Evolutionary conservation across 2,113 vertebrate genomes (phyloP).

Genomic region (Rallus limicola): DNA sequence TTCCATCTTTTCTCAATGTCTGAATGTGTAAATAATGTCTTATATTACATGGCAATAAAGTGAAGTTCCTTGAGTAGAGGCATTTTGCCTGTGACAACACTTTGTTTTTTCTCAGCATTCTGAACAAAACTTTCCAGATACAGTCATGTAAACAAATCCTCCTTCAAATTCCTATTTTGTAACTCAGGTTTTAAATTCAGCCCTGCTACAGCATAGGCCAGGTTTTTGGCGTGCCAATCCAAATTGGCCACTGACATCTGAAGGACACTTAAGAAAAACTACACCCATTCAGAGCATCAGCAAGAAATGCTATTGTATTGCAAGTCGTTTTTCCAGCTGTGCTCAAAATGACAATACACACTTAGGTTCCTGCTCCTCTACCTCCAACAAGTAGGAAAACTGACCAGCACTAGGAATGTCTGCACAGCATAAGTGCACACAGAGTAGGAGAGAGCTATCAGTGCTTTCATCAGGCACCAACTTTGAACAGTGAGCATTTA

Average conservation of each 20-base stretch:
- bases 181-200: not conserved
- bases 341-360: not conserved
- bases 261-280: not conserved
- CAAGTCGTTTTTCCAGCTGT: not conserved
- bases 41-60: not conserved
- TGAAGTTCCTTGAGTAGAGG: not conserved
- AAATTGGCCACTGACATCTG: not conserved
- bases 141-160: not conserved
- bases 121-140: not conserved
- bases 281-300: not conserved
- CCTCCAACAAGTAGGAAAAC: not conserved
- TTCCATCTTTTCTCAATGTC: not conserved
- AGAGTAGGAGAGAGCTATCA: not conserved
- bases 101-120: not conserved
- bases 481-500: not conserved
- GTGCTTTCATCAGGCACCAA: not conserved
- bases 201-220: not conserved
- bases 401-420: not conserved
- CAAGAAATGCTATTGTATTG: not conserved
- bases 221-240: not conserved
- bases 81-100: not conserved
- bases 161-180: not conserved
- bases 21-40: not conserved
- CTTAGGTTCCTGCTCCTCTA: not conserved
- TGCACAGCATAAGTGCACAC: not conserved